Conservation (phyloP, 2,797 vertebrate species). For the Alauda arvensis region DNA sequence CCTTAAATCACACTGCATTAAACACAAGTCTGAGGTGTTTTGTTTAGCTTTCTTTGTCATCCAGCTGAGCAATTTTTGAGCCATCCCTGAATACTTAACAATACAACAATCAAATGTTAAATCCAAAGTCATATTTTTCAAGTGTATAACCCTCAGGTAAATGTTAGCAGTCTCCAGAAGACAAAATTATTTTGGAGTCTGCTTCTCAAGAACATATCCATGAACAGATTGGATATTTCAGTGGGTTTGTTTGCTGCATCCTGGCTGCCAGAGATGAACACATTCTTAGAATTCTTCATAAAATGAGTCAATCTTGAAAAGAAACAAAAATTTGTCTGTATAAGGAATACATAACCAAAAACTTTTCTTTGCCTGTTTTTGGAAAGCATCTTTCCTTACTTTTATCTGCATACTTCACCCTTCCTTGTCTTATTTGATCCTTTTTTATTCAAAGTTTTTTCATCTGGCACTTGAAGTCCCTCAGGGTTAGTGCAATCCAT, state of each 20-base stretch:
- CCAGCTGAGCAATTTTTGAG: conserved; percentile 49
- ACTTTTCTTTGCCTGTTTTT: not conserved
- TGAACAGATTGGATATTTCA: conserved; percentile 63
- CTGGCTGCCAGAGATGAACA: not conserved
- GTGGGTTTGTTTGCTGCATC: conserved; percentile 49
- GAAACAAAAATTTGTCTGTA: not conserved
- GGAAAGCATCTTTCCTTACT: not conserved
- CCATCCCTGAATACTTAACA: conserved; percentile 28
- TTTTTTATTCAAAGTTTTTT: conserved; percentile 54
- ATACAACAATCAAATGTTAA: conserved; percentile 31
- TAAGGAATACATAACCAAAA: not conserved
- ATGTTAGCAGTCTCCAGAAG: conserved; percentile 41
- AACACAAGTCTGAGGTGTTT: not conserved
- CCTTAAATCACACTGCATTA: not conserved
- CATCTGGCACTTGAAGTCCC: not conserved
- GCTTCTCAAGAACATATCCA: conserved; percentile 26
- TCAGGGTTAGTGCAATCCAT: not conserved
- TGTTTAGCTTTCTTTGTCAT: conserved; percentile 36
- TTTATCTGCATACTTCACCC: not conserved
- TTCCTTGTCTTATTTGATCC: not conserved
- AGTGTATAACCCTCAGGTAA: conserved; percentile 37
- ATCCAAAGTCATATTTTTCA: conserved; percentile 41
- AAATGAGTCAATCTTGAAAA: conserved; percentile 37
- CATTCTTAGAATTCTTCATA: conserved; percentile 44
- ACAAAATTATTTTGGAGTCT: conserved; percentile 59